Base-by-base conservation (phyloP, 1,140 invertebrate genomes). In the Phenacoccus solenopsis region DNA sequence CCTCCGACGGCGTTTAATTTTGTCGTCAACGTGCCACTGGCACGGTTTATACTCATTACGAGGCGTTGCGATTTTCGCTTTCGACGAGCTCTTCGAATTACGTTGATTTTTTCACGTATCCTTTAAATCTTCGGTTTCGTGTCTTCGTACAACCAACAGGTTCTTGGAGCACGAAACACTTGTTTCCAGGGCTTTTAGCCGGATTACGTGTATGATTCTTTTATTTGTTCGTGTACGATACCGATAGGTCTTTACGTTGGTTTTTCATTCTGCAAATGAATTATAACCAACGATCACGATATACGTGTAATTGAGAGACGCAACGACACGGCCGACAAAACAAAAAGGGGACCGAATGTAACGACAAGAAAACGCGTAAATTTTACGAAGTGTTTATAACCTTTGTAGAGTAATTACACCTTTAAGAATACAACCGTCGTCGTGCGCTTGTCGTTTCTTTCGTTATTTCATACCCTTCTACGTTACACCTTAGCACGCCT, bases 371-470 rank as follows among this genome's bases (percentile, higher is more conserved):
- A 49, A 10, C 38, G 13, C 13, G 38, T 49, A 49, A 49, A 49
- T 49, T 49, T 49, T 49, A 49, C 38, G 38, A 49, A 49, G 38
- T 49, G 38, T 49, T 49, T 49, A 49, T 49, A 49, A 49, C 38
- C 38, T 49, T 49, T 49, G 38, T 49, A 10, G 20, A 16, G 38
- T 49, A 49, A 49, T 49, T 49, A 49, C 20, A 49, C 12, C 38
- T 49, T 49, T 49, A 49, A 49, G 38, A 49, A 49, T 49, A n/a
- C n/a, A n/a, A n/a, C n/a, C n/a, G n/a, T n/a, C n/a, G n/a, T n/a
- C n/a, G n/a, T n/a, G n/a, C n/a, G 38, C 38, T 13, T n/a, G 38
- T 49, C 38, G 20, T 49, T 49, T 49, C 16, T 3, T 10, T 49
- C 38, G 38, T 49, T 49, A 49, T 49, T 49, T 49, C 16, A 16